Evolutionary conservation across 1,140 invertebrate genomes (phyloP), one percentile per base, ranked within the genome.

Genomic region (Zaprionus lachaisei): DNA sequence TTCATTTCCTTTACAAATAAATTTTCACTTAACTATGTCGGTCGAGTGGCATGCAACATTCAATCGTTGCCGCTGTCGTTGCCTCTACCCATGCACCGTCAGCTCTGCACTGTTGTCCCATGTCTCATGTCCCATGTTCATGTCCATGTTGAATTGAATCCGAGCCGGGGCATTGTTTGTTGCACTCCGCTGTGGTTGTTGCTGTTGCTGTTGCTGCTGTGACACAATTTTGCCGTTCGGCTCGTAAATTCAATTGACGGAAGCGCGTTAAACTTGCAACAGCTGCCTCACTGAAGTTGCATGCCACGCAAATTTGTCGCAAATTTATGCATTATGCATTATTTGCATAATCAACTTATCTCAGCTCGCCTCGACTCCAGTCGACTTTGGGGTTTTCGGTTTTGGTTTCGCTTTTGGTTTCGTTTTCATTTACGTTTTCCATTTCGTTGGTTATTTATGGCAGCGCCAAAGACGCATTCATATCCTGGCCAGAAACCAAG

Each of bases 1-100:
- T 85, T 66, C 81, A 85, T 81, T 89, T 89, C 85, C 85, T 89
- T 90, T 85, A 20, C 54, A 79, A 89, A 90, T 89, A 90, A 90
- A 90, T 89, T 90, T 90, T 81, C 84, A 90, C 81, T 89, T 89
- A 89, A 89, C 84, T 89, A 90, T 89, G 84, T 89, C 85, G 85
- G 83, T 73, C 78, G 79, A 31, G 34, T 24, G 69, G 71, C 67
- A 79, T 69, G 68, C 68, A 65, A 66, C 62, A 66, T 70, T 41
- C 67, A 60, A 56, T 49, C 54, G 26, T 51, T 58, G 70, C 55
- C 15, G 41, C 22, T 51, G 24, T 17, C 41, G 60, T 49, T 28
- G 60, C 22, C 22, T 17, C 4, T 49, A 20, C 5, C 15, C 14
- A 15, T 49, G 47, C 22, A 51, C 47, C 47, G 47, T 51, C 24